Evolutionary conservation across 2,113 vertebrate genomes (phyloP).

Genomic region (Mus pahari): DNA sequence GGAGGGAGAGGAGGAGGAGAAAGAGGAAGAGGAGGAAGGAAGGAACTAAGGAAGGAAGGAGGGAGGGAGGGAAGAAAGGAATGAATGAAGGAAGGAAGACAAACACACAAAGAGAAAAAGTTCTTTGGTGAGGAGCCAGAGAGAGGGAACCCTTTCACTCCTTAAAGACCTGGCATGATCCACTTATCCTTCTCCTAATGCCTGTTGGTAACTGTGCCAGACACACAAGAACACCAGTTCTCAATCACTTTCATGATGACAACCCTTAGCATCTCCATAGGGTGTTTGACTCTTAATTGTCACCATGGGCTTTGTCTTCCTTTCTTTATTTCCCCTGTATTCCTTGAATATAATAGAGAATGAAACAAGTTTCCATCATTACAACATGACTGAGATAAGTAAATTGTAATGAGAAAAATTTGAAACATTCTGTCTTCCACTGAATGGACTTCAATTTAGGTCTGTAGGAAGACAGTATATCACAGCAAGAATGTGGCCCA

Average conservation of each 20-base stretch:
- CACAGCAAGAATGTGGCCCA: not conserved
- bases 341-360: no score
- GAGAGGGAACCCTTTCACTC: not conserved
- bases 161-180: not conserved
- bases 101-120: no score
- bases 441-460: not conserved
- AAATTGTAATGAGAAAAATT: not conserved
- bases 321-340: not conserved
- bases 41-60: not conserved
- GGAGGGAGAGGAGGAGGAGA: no score
- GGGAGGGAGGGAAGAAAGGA: not conserved
- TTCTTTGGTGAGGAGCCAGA: not conserved
- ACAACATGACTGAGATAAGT: not conserved
- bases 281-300: not conserved
- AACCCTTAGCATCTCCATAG: no score
- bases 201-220: not conserved
- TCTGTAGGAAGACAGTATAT: not conserved
- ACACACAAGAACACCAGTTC: not conserved
- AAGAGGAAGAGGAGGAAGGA: not conserved
- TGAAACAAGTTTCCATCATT: not conserved
- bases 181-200: not conserved
- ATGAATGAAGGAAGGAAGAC: not conserved
- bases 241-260: not conserved
- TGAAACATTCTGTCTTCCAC: not conserved
- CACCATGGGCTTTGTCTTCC: not conserved